Percentiles rank a stretch among this genome's conserved stretches.
Evolutionary conservation across 2,888 invertebrate species (phyloP).

Genomic region (Nomada goodeniana): DNA sequence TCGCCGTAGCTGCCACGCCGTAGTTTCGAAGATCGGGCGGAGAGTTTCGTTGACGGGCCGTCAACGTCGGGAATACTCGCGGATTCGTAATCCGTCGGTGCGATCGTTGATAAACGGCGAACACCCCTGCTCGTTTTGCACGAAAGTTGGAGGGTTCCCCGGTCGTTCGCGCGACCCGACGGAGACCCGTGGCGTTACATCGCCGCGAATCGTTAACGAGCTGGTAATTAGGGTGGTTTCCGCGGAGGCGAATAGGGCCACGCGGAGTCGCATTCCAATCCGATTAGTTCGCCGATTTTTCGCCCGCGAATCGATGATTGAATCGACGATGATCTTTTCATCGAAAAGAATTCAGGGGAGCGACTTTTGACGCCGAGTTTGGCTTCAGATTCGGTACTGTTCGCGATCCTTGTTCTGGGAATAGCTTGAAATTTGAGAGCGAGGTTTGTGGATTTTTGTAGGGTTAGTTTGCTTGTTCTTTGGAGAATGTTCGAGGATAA

Average conservation of each 20-base stretch:
- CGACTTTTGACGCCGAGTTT: too few relatives aligned
- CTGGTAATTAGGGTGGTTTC: not conserved
- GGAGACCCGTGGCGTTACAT: not conserved
- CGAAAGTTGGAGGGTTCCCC: not conserved
- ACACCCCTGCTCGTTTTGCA: not conserved
- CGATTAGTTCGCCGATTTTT: too few relatives aligned
- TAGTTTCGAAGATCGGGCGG: not conserved
- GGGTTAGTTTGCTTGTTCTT: too few relatives aligned
- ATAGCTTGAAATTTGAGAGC: too few relatives aligned
- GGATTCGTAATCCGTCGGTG: not conserved
- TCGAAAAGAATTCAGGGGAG: too few relatives aligned
- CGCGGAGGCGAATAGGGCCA: not conserved
- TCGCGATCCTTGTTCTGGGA: too few relatives aligned
- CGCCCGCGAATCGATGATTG: too few relatives aligned
- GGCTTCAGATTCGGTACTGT: too few relatives aligned
- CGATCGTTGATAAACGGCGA: slow-evolving; percentile 6
- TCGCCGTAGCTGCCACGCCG: not conserved
- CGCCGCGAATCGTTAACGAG: not conserved
- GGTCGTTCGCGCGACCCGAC: not conserved
- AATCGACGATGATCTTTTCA: too few relatives aligned
- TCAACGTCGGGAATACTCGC: not conserved
- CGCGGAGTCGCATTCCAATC: too few relatives aligned
- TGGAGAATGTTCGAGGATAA: too few relatives aligned
- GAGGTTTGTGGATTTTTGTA: too few relatives aligned
- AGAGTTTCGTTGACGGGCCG: not conserved